Conservation (phyloP, 2,113 vertebrate species). For the Halichoeres trimaculatus region DNA sequence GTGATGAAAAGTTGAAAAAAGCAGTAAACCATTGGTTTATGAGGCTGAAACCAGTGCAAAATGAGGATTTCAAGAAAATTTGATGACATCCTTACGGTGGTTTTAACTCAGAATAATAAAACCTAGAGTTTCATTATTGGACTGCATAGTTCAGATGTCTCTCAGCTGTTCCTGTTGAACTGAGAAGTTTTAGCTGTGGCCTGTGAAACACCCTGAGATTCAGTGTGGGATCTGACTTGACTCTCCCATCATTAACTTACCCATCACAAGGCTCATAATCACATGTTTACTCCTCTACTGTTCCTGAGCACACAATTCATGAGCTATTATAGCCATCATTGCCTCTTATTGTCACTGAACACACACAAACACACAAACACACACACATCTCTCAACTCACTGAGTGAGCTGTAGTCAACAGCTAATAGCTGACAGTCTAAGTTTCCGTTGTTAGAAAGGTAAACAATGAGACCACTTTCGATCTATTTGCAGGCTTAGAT, state of each 20-base stretch:
- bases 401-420: constrained; percentile 33
- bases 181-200: background rate
- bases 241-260: background rate
- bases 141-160: too few species aligned
- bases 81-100: too few species aligned
- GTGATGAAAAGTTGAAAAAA: too few species aligned
- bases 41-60: too few species aligned
- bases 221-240: background rate
- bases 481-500: constrained; percentile 46
- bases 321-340: constrained; percentile 17
- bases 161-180: too few species aligned
- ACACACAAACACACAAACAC: background rate
- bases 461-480: constrained; percentile 61
- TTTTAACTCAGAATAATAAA: too few species aligned
- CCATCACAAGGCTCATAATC: background rate
- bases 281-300: constrained; percentile 10
- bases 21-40: too few species aligned
- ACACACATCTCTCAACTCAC: background rate
- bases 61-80: too few species aligned
- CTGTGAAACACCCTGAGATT: background rate
- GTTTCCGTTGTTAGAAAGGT: constrained; percentile 46
- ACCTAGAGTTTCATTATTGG: too few species aligned
- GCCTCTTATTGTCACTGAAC: constrained; percentile 9
- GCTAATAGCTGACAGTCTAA: constrained; percentile 38
- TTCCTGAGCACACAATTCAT: constrained; percentile 19